These are phyloP conservation scores for Oryctolagus cuniculus DNA, from an alignment of 2,113 vertebrate genomes.

Conservation along the genomic window DNA sequence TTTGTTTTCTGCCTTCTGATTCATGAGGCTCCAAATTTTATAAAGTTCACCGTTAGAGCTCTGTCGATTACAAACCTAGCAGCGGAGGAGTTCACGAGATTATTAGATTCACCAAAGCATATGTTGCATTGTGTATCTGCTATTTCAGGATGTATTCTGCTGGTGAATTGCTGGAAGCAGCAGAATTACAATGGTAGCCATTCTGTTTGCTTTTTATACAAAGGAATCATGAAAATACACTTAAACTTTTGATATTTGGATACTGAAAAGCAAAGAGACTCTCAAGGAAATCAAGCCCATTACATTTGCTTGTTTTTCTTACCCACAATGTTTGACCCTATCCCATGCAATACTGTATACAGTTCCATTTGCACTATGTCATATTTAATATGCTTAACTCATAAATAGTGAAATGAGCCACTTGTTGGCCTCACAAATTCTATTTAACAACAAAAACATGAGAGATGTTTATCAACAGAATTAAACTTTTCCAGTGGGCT, in stretches of 20 bases:
- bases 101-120: constrained; percentile 78
- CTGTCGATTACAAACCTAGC: constrained; percentile 67
- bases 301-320: not conserved
- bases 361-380: not conserved
- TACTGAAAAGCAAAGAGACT: constrained; percentile 42
- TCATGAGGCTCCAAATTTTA: constrained; percentile 75
- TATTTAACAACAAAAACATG: constrained; percentile 17
- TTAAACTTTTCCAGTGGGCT: not conserved
- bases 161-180: constrained; percentile 73
- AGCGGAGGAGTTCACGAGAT: constrained; percentile 69
- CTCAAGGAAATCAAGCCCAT: not conserved
- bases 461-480: constrained; percentile 31
- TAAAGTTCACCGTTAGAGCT: constrained; percentile 71
- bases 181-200: constrained; percentile 70
- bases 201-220: constrained; percentile 56
- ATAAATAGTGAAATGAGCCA: constrained; percentile 25
- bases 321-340: not conserved
- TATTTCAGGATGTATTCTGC: constrained; percentile 65
- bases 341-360: not conserved
- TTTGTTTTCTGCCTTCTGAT: constrained; percentile 69
- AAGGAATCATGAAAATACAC: constrained; percentile 61
- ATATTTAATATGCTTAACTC: constrained; percentile 25
- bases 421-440: not conserved
- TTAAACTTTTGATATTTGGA: constrained; percentile 32
- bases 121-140: constrained; percentile 59